Percentiles rank a stretch among this genome's conserved stretches.
phyloP scores from a whole-genome alignment of 2,888 invertebrate genomes.

The Lepidonotus clava region DNA sequence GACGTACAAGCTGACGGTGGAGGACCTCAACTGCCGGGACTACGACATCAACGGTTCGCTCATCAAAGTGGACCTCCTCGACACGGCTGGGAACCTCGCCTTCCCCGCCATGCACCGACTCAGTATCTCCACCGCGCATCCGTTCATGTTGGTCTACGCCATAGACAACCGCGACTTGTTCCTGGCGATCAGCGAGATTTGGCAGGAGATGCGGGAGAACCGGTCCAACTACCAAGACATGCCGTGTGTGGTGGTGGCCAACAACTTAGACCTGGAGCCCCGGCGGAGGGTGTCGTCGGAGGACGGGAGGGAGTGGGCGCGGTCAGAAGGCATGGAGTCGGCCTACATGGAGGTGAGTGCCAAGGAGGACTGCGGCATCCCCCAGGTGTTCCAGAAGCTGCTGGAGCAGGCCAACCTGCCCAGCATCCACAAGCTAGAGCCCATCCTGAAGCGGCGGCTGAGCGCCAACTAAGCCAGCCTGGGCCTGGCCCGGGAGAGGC shows the following conservation, averaged over 20 bases:
- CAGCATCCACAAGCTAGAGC: slow-evolving; percentile 70
- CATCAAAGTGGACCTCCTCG: slow-evolving; percentile 93
- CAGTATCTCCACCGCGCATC: slow-evolving; percentile 96
- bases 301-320: slow-evolving; percentile 85
- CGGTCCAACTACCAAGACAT: slow-evolving; percentile 88
- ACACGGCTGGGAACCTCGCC: slow-evolving; percentile 95
- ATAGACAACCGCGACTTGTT: slow-evolving; percentile 74
- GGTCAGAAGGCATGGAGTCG: slow-evolving; percentile 69
- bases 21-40: slow-evolving; percentile 95
- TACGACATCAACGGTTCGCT: slow-evolving; percentile 89
- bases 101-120: slow-evolving; percentile 96
- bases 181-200: slow-evolving; percentile 74
- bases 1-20: slow-evolving; percentile 96
- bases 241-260: slow-evolving; percentile 96
- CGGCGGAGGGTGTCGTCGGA: slow-evolving; percentile 85
- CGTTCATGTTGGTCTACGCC: slow-evolving; percentile 94
- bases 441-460: slow-evolving; percentile 85
- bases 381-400: slow-evolving; percentile 90
- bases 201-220: slow-evolving; percentile 88
- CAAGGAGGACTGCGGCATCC: slow-evolving; percentile 86
- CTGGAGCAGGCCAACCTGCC: slow-evolving; percentile 88
- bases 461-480: slow-evolving; percentile 85
- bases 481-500: slow-evolving; percentile 79
- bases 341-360: slow-evolving; percentile 84
- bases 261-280: slow-evolving; percentile 91